Percentiles rank a stretch among this genome's conserved stretches.
Conservation (phyloP, 23 tunicate genomes). For the Trididemnum miniatum region DNA sequence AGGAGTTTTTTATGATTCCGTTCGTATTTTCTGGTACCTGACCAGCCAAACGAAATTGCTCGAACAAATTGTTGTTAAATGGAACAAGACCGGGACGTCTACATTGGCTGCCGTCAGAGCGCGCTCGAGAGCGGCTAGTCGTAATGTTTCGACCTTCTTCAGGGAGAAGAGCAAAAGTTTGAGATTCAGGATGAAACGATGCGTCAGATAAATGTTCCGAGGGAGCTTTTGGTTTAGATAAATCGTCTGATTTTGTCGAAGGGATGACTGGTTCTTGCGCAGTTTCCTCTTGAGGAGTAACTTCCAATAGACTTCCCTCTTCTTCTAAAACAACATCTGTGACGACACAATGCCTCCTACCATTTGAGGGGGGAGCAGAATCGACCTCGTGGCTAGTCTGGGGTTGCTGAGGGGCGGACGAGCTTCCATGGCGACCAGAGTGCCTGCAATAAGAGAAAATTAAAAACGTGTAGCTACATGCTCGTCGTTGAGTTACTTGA, state of each 20-base stretch:
- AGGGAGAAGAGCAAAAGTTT: background rate
- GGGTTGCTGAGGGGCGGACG: conserved; percentile 23
- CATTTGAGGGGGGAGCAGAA: conserved; percentile 15
- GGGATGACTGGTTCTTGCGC: too few relatives aligned
- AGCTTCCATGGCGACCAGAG: conserved; percentile 43
- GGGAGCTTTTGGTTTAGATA: conserved; percentile 6
- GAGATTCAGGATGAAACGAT: background rate
- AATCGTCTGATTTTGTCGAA: background rate
- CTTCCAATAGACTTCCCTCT: background rate
- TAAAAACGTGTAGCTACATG: too few relatives aligned
- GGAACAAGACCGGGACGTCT: conserved; percentile 21
- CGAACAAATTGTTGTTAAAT: background rate
- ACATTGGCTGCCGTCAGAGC: conserved; percentile 62
- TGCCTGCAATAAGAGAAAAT: conserved; percentile 52
- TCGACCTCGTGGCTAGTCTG: conserved; percentile 52
- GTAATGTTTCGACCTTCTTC: background rate
- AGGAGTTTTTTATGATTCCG: background rate
- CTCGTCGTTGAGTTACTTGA: too few relatives aligned
- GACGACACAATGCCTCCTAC: conserved; percentile 53
- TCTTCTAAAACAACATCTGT: conserved; percentile 54
- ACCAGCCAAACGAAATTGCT: background rate
- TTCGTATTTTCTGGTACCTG: background rate
- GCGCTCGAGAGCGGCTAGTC: conserved; percentile 42
- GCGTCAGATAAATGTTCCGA: conserved; percentile 2
- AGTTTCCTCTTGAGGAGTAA: background rate